These are phyloP conservation scores for Burhinus bistriatus DNA, from an alignment of 2,113 vertebrate species.

Conservation along the genomic window DNA sequence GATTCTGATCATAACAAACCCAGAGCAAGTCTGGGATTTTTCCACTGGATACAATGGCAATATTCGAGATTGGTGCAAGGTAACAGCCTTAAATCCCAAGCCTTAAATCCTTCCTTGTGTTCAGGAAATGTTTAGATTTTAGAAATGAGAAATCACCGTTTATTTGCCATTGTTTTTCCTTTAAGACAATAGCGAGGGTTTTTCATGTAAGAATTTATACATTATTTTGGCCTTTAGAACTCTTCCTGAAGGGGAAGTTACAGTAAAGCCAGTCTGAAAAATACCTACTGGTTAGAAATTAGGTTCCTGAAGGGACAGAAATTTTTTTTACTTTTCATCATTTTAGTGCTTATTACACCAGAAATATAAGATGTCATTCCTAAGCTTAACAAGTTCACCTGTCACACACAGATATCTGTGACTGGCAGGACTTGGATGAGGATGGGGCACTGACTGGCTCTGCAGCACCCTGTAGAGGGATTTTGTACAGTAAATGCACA, in stretches of 20 bases:
- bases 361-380: neutral
- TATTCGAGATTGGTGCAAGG: neutral
- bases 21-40: neutral
- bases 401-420: neutral
- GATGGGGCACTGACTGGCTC: neutral
- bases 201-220: neutral
- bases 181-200: neutral
- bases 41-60: neutral
- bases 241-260: neutral
- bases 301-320: neutral
- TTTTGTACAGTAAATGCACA: neutral
- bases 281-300: neutral
- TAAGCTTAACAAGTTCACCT: neutral
- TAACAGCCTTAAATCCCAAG: neutral
- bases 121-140: neutral
- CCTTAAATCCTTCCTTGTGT: neutral
- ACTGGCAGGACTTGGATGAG: neutral
- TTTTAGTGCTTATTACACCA: neutral
- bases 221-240: neutral
- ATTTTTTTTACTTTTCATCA: neutral
- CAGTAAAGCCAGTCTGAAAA: neutral
- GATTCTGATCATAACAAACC: neutral
- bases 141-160: neutral
- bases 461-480: neutral
- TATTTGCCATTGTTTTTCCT: neutral